Conservation (phyloP, 2,113 vertebrate genomes). For the Cricetomys ansorgei region DNA sequence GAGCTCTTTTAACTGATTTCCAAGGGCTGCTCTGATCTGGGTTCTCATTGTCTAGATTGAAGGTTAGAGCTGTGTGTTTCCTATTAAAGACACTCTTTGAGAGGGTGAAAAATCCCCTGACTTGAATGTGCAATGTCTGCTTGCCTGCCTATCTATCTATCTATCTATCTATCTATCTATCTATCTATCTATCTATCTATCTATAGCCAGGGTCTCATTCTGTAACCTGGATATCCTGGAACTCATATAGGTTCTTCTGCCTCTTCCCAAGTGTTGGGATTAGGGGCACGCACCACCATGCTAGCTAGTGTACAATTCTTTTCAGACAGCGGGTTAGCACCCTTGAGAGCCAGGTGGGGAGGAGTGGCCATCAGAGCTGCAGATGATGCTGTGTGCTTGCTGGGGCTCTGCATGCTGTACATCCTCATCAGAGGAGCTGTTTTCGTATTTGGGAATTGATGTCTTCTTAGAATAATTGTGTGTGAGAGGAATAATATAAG, state of each 20-base stretch:
- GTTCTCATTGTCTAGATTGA: background rate
- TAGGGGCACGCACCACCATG: background rate
- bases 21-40: background rate
- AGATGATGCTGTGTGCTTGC: background rate
- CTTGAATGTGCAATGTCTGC: background rate
- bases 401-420: background rate
- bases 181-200: background rate
- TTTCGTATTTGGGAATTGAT: conserved; percentile 51
- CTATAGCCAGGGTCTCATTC: background rate
- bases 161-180: background rate
- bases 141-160: background rate
- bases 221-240: background rate
- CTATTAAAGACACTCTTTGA: background rate
- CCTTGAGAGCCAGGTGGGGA: background rate
- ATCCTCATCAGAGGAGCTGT: conserved; percentile 42
- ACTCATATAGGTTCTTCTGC: background rate
- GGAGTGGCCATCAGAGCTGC: background rate
- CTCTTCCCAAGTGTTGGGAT: background rate
- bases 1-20: background rate
- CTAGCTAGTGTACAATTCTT: background rate
- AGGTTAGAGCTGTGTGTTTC: background rate
- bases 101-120: background rate
- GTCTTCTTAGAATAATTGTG: conserved; percentile 51
- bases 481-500: conserved; percentile 50
- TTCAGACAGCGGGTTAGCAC: background rate